Evolutionary conservation across 2,797 vertebrate species (phyloP), one percentile per base, ranked within the genome.

Genomic region (Trematomus bernacchii): DNA sequence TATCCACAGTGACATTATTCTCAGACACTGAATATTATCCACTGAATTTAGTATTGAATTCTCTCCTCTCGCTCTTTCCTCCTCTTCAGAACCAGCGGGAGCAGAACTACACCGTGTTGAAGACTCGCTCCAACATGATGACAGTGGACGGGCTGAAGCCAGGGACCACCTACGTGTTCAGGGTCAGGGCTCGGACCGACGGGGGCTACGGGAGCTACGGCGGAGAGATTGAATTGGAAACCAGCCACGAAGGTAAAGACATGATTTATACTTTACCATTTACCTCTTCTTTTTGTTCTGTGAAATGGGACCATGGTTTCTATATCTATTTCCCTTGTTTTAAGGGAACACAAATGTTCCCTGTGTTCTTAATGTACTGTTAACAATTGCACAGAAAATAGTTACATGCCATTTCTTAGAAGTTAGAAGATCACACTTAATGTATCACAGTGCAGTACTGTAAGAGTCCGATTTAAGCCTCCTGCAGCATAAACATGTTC

Each of bases 91-190:
- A 96, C 87, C 96, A 96, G 87, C 91, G 94, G 47, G 95, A 96
- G 73, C 96, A 96, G 87, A 96, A 96, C 88, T 96, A 96, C 89
- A 96, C 96, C 0, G 95, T 96, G 30, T 57, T 96, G 90, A 96
- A 96, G 92, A 96, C 96, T 14, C 94, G 93, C 82, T 95, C 94
- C 63, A 95, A 94, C 87, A 94, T 93, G 90, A 96, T 96, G 96
- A 96, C 96, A 0, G 95, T 96, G 67, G 96, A 96, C 3, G 96
- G 96, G 14, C 90, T 96, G 19, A 96, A 96, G 85, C 95, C 95
- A 0, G 95, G 95, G 37, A 96, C 96, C 80, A 96, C 93, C 33
- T 96, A 96, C 0, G 93, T 96, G 76, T 96, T 96, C 87, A 89
- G 95, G 83, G 96, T 96, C 54, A 90, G 96, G 68, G 96, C 96